phyloP scores from a whole-genome alignment of 1,140 invertebrate genomes.

The Scaptomyza montana region DNA sequence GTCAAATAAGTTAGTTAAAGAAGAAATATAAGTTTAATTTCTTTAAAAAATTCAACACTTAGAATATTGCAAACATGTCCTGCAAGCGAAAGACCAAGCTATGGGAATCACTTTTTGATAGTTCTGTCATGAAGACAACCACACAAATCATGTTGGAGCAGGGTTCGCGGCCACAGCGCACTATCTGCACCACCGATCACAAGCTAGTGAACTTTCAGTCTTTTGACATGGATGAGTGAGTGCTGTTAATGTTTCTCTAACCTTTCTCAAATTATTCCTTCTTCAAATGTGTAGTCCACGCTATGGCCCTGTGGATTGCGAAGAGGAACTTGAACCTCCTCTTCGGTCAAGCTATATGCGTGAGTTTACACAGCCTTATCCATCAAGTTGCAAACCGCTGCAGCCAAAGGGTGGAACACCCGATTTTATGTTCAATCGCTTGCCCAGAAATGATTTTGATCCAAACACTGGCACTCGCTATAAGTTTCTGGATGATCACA shows the following conservation, averaged over 20 bases:
- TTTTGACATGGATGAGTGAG: slow-evolving; percentile 71
- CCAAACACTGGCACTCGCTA: slow-evolving; percentile 47
- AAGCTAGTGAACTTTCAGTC: slow-evolving; percentile 68
- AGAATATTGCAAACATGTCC: slow-evolving; percentile 33
- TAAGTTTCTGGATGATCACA: slow-evolving; percentile 71
- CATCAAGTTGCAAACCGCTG: slow-evolving; percentile 38
- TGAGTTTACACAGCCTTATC: slow-evolving; percentile 50
- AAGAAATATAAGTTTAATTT: background rate
- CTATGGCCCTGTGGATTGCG: slow-evolving; percentile 34
- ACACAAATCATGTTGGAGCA: slow-evolving; percentile 65
- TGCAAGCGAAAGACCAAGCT: slow-evolving; percentile 48
- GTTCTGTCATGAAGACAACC: slow-evolving; percentile 49
- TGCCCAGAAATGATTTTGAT: slow-evolving; percentile 67
- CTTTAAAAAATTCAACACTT: background rate
- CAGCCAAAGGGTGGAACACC: slow-evolving; percentile 32
- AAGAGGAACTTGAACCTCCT: slow-evolving; percentile 46
- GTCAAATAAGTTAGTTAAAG: background rate
- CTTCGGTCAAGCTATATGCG: slow-evolving; percentile 53
- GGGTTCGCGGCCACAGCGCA: slow-evolving; percentile 39
- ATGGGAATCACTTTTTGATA: slow-evolving; percentile 47
- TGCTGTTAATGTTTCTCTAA: background rate
- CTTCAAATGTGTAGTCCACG: slow-evolving; percentile 38
- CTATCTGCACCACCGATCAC: slow-evolving; percentile 27
- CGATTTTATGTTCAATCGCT: slow-evolving; percentile 61
- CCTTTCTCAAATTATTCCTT: background rate